These are phyloP conservation scores for Mesorhabditis spiculigera DNA, from an alignment of 2,888 invertebrate genomes.

Conservation along the genomic window DNA sequence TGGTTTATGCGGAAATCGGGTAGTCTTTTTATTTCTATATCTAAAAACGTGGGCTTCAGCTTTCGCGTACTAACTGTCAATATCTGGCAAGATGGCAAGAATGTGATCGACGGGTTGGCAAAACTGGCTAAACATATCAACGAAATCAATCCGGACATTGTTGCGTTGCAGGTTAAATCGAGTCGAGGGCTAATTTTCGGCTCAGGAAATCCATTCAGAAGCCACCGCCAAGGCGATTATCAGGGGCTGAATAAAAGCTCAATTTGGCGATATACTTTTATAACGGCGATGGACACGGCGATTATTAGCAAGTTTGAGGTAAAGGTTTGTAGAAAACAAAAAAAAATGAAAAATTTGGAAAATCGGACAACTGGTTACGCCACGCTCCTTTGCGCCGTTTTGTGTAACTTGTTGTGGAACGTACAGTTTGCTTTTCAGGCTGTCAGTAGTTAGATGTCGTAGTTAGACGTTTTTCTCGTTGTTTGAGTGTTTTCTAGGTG, in stretches of 20 bases:
- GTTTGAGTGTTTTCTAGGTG: no score
- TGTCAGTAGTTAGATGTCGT: no score
- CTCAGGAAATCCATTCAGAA: not conserved
- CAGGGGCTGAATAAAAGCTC: not conserved
- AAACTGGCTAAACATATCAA: slow-evolving; percentile 49
- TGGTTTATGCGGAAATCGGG: no score
- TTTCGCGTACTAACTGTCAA: slow-evolving; percentile 49
- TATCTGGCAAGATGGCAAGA: slow-evolving; percentile 40
- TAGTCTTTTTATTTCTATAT: no score
- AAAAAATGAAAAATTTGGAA: no score
- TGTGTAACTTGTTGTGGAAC: no score
- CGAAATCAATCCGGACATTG: slow-evolving; percentile 42
- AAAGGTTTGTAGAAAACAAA: not conserved
- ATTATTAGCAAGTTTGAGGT: not conserved
- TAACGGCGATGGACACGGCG: not conserved
- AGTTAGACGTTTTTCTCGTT: no score
- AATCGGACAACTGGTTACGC: no score
- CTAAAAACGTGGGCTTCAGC: not conserved
- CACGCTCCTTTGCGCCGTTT: no score
- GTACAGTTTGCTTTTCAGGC: no score
- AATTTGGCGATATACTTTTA: not conserved
- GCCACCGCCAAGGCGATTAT: not conserved
- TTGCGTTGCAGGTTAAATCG: slow-evolving; percentile 36
- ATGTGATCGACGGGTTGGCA: slow-evolving; percentile 37
- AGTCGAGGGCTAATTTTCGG: not conserved